Conservation (phyloP, 2,113 vertebrate genomes). For the Psophia crepitans region DNA sequence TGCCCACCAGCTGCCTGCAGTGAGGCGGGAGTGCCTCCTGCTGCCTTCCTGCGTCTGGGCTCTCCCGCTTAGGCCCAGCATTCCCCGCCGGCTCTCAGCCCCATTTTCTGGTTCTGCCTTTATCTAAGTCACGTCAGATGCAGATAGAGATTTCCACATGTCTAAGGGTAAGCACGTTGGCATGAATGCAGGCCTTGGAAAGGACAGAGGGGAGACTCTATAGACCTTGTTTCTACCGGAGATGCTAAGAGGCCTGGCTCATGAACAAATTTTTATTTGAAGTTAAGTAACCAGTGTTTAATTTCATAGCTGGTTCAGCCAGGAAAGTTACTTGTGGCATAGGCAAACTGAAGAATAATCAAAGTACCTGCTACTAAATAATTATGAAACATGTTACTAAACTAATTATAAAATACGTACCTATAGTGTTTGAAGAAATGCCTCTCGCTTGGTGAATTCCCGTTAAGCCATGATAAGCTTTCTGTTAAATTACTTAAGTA, state of each 20-base stretch:
- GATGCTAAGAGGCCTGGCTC: background rate
- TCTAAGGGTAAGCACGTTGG: background rate
- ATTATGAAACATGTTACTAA: background rate
- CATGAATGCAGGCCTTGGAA: background rate
- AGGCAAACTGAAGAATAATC: background rate
- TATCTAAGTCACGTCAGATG: background rate
- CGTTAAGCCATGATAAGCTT: background rate
- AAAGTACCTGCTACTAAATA: background rate
- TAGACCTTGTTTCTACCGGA: background rate
- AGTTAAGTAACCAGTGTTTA: background rate
- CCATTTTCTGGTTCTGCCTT: background rate
- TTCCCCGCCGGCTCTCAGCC: background rate
- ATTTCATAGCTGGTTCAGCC: background rate
- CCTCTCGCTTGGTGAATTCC: background rate
- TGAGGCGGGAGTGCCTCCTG: background rate
- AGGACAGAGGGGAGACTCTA: background rate
- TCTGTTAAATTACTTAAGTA: background rate
- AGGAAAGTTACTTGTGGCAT: background rate
- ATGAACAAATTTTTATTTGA: background rate
- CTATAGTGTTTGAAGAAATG: background rate
- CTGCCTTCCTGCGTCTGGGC: background rate
- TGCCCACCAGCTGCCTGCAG: background rate
- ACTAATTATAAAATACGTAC: background rate
- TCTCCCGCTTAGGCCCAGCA: background rate
- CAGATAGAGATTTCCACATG: background rate